A percentile compares a stretch with the other conserved stretches of the same genome.
These are phyloP conservation scores for Butastur rufipennis DNA, from an alignment of 2,113 vertebrate genomes.

Conservation along the genomic window DNA sequence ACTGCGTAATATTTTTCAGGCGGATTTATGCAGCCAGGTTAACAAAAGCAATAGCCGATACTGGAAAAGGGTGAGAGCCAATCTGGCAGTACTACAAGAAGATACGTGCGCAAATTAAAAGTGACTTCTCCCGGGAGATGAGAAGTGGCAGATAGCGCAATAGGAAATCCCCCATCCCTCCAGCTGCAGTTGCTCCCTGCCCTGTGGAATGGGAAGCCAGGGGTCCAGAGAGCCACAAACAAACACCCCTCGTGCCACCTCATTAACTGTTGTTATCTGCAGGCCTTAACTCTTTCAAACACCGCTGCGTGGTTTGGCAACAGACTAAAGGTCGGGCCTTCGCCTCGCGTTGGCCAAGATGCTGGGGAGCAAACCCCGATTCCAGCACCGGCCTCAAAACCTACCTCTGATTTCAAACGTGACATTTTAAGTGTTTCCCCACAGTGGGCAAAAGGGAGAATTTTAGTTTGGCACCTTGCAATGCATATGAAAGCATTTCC, in stretches of 20 bases:
- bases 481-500: not conserved
- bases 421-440: not conserved
- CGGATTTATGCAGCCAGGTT: not conserved
- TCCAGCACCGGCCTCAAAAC: not conserved
- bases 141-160: not conserved
- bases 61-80: not conserved
- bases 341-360: rapidly evolving
- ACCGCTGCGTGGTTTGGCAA: rapidly evolving
- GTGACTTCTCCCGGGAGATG: not conserved
- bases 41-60: rapidly evolving
- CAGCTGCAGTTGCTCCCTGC: not conserved
- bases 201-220: not conserved
- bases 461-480: not conserved
- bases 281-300: not conserved
- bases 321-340: not conserved
- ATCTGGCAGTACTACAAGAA: not conserved
- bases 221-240: not conserved
- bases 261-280: rapidly evolving
- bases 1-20: rapidly evolving
- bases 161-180: not conserved
- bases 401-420: not conserved
- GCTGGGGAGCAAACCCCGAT: rapidly evolving
- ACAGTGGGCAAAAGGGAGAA: not conserved
- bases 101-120: not conserved
- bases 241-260: not conserved